These are phyloP conservation scores for Eristalinus sepulchralis DNA, from an alignment of 2,888 invertebrate genomes.

Conservation along the genomic window DNA sequence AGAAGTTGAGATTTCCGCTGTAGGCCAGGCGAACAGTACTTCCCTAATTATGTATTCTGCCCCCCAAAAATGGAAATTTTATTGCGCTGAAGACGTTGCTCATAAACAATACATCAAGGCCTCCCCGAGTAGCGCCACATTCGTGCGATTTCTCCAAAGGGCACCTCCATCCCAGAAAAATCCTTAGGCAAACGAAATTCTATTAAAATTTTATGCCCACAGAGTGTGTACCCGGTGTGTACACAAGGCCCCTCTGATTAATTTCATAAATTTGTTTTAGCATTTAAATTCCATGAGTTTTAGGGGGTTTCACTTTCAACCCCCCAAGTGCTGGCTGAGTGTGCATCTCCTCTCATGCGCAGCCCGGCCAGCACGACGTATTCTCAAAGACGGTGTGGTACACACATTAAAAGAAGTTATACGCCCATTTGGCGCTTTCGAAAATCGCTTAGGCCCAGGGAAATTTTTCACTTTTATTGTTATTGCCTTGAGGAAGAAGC, in stretches of 20 bases:
- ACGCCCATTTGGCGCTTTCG: constrained; percentile 72
- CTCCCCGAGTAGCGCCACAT: not conserved
- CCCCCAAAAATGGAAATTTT: constrained; percentile 54
- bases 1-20: constrained; percentile 22
- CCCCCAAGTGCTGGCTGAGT: constrained; percentile 5
- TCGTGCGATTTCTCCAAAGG: constrained; percentile 4
- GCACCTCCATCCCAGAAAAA: not conserved
- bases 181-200: constrained; percentile 45
- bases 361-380: constrained; percentile 33
- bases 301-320: constrained; percentile 38
- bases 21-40: not conserved
- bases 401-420: constrained; percentile 70
- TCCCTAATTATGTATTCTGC: constrained; percentile 19
- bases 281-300: constrained; percentile 64
- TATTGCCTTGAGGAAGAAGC: constrained; percentile 59
- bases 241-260: constrained; percentile 65
- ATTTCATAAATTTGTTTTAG: constrained; percentile 71
- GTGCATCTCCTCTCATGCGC: constrained; percentile 9
- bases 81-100: constrained; percentile 39
- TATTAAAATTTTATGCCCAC: constrained; percentile 65
- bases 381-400: constrained; percentile 59
- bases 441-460: constrained; percentile 71
- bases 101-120: constrained; percentile 63
- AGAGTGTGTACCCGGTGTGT: constrained; percentile 36
- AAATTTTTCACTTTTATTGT: constrained; percentile 72